These are phyloP conservation scores for Contarinia nasturtii DNA, from an alignment of 1,140 invertebrate species.

Conservation along the genomic window DNA sequence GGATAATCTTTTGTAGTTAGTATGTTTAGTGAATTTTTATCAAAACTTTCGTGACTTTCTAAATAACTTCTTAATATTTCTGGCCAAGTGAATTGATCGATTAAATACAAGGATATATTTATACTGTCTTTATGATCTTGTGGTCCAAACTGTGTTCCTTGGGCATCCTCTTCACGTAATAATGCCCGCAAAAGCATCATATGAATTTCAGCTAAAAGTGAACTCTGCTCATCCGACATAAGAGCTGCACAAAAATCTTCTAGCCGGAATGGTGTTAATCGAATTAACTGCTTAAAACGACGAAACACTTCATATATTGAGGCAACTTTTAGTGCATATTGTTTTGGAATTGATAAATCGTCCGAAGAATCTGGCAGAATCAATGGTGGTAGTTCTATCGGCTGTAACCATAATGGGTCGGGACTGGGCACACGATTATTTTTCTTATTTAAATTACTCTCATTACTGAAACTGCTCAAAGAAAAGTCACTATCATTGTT, in stretches of 20 bases:
- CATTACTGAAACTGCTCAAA: constrained; percentile 53
- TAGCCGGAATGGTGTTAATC: constrained; percentile 83
- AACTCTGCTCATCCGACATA: constrained; percentile 79
- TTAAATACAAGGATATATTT: constrained; percentile 77
- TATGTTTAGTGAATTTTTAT: constrained; percentile 45
- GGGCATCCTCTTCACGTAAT: constrained; percentile 82
- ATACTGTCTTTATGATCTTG: constrained; percentile 92
- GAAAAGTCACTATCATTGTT: constrained; percentile 66
- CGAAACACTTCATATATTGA: constrained; percentile 87
- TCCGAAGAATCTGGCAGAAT: constrained; percentile 73
- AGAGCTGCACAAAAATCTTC: constrained; percentile 91
- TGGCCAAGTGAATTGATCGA: constrained; percentile 90
- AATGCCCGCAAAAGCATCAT: constrained; percentile 80
- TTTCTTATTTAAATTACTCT: constrained; percentile 30
- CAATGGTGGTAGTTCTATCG: constrained; percentile 54
- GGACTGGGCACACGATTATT: constrained; percentile 52
- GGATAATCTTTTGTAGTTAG: constrained; percentile 71
- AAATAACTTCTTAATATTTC: constrained; percentile 77
- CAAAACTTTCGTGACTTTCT: constrained; percentile 69
- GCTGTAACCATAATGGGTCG: constrained; percentile 71
- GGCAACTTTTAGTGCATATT: constrained; percentile 57
- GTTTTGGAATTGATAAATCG: constrained; percentile 65
- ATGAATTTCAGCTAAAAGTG: constrained; percentile 78
- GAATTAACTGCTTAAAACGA: constrained; percentile 73
- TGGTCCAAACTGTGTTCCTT: constrained; percentile 88